Evolutionary conservation across 23 tunicate genomes (phyloP).

Genomic region (Ciona savignyi): DNA sequence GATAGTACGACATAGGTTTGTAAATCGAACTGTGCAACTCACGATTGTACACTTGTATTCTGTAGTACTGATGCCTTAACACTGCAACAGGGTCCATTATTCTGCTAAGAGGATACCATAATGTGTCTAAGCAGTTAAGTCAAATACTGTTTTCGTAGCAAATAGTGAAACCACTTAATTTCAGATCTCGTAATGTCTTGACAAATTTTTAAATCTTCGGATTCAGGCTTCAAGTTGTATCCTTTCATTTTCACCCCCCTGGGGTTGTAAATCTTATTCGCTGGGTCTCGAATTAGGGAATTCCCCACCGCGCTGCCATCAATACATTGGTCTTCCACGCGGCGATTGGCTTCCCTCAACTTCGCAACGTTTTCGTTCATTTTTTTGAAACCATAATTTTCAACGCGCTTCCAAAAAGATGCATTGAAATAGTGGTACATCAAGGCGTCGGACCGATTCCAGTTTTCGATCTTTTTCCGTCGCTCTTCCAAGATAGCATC

Average conservation of each 20-base stretch:
- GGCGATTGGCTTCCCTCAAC: constrained; percentile 27
- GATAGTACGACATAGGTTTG: too few species aligned
- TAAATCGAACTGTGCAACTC: too few species aligned
- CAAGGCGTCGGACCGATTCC: constrained; percentile 66
- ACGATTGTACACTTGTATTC: too few species aligned
- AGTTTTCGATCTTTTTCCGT: constrained; percentile 19
- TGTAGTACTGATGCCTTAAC: too few species aligned
- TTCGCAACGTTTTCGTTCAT: constrained; percentile 38
- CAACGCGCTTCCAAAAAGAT: constrained; percentile 71
- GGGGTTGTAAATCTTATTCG: constrained; percentile 42
- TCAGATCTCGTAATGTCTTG: constrained; percentile 38
- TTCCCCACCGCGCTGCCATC: constrained; percentile 41
- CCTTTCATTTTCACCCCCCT: constrained; percentile 54
- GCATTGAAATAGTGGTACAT: constrained; percentile 44
- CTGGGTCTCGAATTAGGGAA: constrained; percentile 13
- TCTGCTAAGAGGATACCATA: too few species aligned
- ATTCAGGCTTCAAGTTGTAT: constrained; percentile 42
- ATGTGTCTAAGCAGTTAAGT: too few species aligned
- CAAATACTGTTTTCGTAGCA: constrained; percentile 5
- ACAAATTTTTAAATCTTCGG: constrained; percentile 25
- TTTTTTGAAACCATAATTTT: constrained; percentile 42
- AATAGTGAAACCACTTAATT: constrained; percentile 46
- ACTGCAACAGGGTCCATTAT: too few species aligned
- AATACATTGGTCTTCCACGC: constrained; percentile 32
- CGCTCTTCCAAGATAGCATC: constrained; percentile 1